Percentiles rank a stretch among this genome's conserved stretches.
These are phyloP conservation scores for Alviniconcha strummeri DNA, from an alignment of 2,888 invertebrate species.

Conservation along the genomic window DNA sequence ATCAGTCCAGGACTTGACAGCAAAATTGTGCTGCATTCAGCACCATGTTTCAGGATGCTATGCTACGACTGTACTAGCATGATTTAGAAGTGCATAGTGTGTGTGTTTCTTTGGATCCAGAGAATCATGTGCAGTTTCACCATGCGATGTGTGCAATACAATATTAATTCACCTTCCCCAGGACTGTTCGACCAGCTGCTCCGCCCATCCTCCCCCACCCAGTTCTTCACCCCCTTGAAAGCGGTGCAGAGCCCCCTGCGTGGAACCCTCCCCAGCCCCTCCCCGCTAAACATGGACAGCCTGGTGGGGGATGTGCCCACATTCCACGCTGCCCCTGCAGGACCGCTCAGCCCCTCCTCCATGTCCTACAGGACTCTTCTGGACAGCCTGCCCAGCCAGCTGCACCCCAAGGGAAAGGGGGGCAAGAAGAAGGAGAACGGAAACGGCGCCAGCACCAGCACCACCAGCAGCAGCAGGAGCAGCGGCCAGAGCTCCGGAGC, in stretches of 20 bases:
- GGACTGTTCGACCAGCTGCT: conserved; percentile 24
- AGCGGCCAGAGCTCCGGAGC: conserved; percentile 31
- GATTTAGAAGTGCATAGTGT: too few relatives aligned
- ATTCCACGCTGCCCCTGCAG: conserved; percentile 52
- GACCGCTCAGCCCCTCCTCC: conserved; percentile 65
- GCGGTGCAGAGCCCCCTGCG: conserved; percentile 17
- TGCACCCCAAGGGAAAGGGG: conserved; percentile 46
- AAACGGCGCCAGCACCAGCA: background rate
- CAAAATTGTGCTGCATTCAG: too few relatives aligned
- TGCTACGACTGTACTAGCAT: too few relatives aligned
- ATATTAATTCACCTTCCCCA: background rate
- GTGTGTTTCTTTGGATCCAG: too few relatives aligned
- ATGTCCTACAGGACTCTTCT: conserved; percentile 63
- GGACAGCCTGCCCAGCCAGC: conserved; percentile 59
- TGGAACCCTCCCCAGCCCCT: background rate
- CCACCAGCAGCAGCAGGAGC: conserved; percentile 18
- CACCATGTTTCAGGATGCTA: too few relatives aligned
- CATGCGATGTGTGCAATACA: too few relatives aligned
- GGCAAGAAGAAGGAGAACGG: conserved; percentile 38
- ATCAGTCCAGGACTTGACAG: too few relatives aligned
- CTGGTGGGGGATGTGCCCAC: conserved; percentile 54
- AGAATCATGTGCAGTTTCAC: too few relatives aligned
- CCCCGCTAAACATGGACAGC: conserved; percentile 42
- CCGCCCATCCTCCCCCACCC: conserved; percentile 51
- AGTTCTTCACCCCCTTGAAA: conserved; percentile 50